Evolutionary conservation across 2,888 invertebrate species (phyloP), one percentile per base, ranked within the genome.

Genomic region (Catonia carolina): DNA sequence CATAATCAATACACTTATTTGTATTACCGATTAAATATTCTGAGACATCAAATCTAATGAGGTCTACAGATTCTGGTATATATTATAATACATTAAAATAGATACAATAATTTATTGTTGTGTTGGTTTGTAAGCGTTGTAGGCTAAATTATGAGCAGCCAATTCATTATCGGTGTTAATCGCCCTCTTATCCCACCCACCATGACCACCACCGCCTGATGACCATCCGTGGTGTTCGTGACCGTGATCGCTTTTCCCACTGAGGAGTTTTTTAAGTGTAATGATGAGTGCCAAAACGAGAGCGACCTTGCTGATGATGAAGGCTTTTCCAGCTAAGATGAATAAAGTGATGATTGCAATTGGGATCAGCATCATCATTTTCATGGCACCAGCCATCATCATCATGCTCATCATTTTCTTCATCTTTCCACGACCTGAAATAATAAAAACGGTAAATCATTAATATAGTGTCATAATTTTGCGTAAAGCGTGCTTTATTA

Each of bases 381-480:
- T 90, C 80, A 88, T 89, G 3, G 84, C 85, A 63, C 85, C 81
- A 5, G 88, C 89, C 86, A 89, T 89, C 84, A 89, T 87, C 87
- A 91, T 87, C 81, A 87, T 88, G 33, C 85, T 82, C 88, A 90
- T 88, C 87, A 89, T 89, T 67, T 89, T 88, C 78, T 89, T 89
- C 86, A 88, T 88, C 73, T 89, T 87, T 2, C 87, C 87, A 62
- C 88, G 82, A 66, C 87, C 85, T 85, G 78, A 53, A 78, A 75
- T 33, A 58, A 27, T 6, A 27, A 27, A 27, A 27, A 27, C n/a
- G n/a, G n/a, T n/a, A n/a, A n/a, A n/a, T n/a, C n/a, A n/a, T n/a
- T n/a, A n/a, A n/a, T n/a, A n/a, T n/a, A n/a, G n/a, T n/a, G n/a
- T n/a, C n/a, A n/a, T n/a, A n/a, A n/a, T n/a, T n/a, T n/a, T n/a